Percentiles rank a stretch among this genome's conserved stretches.
phyloP scores from a whole-genome alignment of 2,888 invertebrate species.

The Penaeus monodon region DNA sequence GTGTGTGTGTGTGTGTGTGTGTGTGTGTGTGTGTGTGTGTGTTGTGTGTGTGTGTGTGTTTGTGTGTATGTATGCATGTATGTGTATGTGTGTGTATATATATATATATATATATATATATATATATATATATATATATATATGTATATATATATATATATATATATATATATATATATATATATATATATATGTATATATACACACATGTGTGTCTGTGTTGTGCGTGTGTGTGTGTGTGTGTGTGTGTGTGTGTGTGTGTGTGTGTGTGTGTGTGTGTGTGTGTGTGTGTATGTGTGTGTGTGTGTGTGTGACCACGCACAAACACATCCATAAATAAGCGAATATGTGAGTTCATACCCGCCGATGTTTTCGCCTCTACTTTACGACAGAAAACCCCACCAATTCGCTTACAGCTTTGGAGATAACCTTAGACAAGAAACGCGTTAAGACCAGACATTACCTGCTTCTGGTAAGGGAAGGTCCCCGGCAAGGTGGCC shows the following conservation, averaged over 20 bases:
- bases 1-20: background rate
- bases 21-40: background rate
- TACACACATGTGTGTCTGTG: background rate
- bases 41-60: background rate
- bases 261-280: background rate
- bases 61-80: background rate
- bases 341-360: background rate
- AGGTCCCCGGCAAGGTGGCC: too few species aligned
- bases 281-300: background rate
- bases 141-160: background rate
- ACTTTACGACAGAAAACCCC: background rate
- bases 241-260: background rate
- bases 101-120: background rate
- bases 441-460: too few species aligned
- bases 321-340: background rate
- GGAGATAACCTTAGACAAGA: too few species aligned
- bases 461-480: too few species aligned
- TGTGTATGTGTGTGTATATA: background rate
- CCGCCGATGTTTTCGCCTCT: background rate
- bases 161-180: constrained; percentile 10
- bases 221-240: too few species aligned
- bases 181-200: constrained; percentile 11
- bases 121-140: background rate
- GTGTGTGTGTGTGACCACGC: background rate
- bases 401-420: background rate